These are phyloP conservation scores for Porites australiensis DNA, from an alignment of 64 coral and sea anemone genomes.

Conservation along the genomic window DNA sequence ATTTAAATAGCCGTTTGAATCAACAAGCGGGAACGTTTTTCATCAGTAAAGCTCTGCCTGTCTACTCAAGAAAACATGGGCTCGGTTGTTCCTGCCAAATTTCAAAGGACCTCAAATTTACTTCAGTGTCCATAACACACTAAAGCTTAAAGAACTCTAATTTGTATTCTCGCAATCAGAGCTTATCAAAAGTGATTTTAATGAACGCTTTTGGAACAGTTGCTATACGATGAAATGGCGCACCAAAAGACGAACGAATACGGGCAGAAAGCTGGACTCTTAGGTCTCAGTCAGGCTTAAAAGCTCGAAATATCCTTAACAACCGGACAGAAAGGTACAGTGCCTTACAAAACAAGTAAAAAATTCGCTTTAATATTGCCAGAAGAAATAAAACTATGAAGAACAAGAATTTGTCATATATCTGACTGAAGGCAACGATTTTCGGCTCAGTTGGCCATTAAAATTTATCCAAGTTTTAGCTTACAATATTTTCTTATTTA, in stretches of 20 bases:
- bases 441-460: neutral
- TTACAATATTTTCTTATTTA: constrained; percentile 51
- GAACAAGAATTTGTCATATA: neutral
- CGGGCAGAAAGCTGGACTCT: neutral
- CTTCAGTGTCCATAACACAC: neutral
- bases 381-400: neutral
- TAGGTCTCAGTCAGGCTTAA: neutral
- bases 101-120: neutral
- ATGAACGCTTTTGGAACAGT: neutral
- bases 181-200: constrained; percentile 6
- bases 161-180: neutral
- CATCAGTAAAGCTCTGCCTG: neutral
- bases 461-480: neutral
- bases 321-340: neutral
- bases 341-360: neutral
- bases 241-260: neutral
- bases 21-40: constrained; percentile 10
- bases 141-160: neutral
- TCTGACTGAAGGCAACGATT: neutral
- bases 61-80: neutral
- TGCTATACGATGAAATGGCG: neutral
- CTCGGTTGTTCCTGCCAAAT: neutral
- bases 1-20: constrained; percentile 34
- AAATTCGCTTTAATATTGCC: neutral
- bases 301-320: neutral